Conservation (phyloP, 2,888 invertebrate genomes). For the Abrostola tripartita region DNA sequence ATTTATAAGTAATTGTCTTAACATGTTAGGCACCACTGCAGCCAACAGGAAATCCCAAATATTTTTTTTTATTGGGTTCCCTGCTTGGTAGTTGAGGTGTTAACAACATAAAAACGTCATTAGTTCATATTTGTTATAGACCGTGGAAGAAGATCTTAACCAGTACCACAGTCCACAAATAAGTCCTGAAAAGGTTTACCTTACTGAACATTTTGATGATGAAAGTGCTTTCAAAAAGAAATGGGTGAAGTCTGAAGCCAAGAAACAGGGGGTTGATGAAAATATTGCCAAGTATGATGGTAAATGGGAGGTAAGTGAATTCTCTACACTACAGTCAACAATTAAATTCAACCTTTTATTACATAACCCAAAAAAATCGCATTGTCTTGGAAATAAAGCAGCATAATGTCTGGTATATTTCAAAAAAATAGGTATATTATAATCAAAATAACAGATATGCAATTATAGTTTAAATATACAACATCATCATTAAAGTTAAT, state of each 20-base stretch:
- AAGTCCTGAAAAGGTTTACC: conserved; percentile 89
- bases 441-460: background rate
- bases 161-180: conserved; percentile 92
- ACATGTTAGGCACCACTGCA: too few species aligned
- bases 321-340: background rate
- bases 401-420: too few species aligned
- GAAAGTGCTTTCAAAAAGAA: conserved; percentile 90
- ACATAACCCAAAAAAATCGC: background rate
- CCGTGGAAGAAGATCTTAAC: conserved; percentile 77
- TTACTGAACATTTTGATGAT: conserved; percentile 96
- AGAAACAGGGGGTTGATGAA: conserved; percentile 96
- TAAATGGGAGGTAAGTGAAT: conserved; percentile 87
- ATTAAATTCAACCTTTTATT: too few species aligned
- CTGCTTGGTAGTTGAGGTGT: too few species aligned
- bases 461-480: background rate
- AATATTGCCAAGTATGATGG: conserved; percentile 98
- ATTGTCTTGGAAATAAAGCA: too few species aligned
- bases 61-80: too few species aligned
- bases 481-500: background rate
- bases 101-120: too few species aligned
- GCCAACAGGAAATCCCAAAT: too few species aligned
- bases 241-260: conserved; percentile 97
- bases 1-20: too few species aligned
- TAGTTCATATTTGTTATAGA: conserved; percentile 50
- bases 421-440: too few species aligned